Percentiles rank a stretch among this genome's conserved stretches.
phyloP scores from a whole-genome alignment of 2,888 invertebrate genomes.

The Chloromyia formosa region DNA sequence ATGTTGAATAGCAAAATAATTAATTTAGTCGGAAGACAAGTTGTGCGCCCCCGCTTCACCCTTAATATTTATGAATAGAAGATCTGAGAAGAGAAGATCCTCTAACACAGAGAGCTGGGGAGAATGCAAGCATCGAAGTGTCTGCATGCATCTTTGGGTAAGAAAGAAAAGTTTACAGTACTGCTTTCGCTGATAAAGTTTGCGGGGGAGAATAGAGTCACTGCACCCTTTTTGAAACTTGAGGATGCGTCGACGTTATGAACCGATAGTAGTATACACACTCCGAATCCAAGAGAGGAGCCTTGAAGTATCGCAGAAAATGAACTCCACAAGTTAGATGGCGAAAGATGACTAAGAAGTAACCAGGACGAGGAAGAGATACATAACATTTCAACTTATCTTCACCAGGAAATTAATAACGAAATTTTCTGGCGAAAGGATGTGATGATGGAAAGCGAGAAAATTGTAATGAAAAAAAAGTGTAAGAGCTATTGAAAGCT shows the following conservation, averaged over 20 bases:
- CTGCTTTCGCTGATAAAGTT: too few relatives aligned
- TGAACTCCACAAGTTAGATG: background rate
- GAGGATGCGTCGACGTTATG: background rate
- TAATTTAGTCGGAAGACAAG: conserved; percentile 37
- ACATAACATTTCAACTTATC: background rate
- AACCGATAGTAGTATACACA: too few relatives aligned
- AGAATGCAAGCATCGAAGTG: background rate
- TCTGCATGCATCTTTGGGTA: background rate
- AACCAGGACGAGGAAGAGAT: too few relatives aligned
- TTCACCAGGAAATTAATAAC: conserved; percentile 18
- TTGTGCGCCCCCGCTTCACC: background rate
- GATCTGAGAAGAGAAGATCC: background rate
- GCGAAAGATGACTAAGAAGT: too few relatives aligned
- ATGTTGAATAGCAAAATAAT: conserved; percentile 38
- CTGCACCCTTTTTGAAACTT: too few relatives aligned
- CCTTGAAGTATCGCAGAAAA: background rate
- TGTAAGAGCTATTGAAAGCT: background rate
- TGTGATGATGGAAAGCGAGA: background rate
- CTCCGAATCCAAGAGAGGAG: too few relatives aligned
- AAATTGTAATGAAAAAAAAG: background rate
- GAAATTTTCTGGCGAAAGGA: background rate
- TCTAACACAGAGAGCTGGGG: background rate
- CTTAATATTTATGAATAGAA: background rate
- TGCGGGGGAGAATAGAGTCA: too few relatives aligned
- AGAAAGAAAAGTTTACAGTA: conserved; percentile 16